phyloP scores from a whole-genome alignment of 2,888 invertebrate species.

The Caenorhabditis wallacei region DNA sequence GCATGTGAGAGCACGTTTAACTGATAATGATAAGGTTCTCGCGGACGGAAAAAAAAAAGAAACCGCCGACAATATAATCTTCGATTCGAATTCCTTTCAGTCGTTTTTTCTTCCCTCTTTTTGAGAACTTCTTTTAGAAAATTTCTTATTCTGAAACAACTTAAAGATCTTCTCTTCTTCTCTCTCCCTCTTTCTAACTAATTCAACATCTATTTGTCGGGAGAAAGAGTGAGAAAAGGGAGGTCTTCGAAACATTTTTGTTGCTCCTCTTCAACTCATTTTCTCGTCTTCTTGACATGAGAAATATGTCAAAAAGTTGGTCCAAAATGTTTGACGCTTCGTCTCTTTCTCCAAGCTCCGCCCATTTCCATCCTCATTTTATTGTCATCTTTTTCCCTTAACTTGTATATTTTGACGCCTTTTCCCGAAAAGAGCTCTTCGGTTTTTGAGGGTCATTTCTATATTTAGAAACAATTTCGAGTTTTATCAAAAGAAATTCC shows the following conservation, averaged over 20 bases:
- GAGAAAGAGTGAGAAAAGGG: not conserved
- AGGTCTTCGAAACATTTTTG: slow-evolving; percentile 44
- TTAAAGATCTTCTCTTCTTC: not conserved
- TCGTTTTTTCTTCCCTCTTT: slow-evolving; percentile 2
- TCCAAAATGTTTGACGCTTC: slow-evolving; percentile 45
- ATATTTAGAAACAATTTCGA: slow-evolving; percentile 10
- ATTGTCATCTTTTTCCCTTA: slow-evolving; percentile 22
- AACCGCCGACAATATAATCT: slow-evolving; percentile 14
- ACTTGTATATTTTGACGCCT: not conserved
- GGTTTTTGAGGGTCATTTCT: slow-evolving; percentile 23
- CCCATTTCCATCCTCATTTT: slow-evolving; percentile 22
- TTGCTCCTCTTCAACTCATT: slow-evolving; percentile 52
- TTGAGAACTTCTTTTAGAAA: not conserved
- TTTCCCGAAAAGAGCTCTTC: not conserved
- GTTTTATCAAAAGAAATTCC: slow-evolving; percentile 24
- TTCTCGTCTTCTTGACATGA: slow-evolving; percentile 51
- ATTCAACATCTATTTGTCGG: slow-evolving; percentile 54
- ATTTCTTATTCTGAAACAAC: not conserved
- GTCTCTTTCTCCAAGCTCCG: slow-evolving; percentile 17
- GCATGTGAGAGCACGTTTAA: slow-evolving; percentile 42
- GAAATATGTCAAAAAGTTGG: slow-evolving; percentile 53
- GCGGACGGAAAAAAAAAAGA: not conserved
- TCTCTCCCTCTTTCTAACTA: slow-evolving; percentile 29
- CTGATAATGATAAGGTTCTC: slow-evolving; percentile 38
- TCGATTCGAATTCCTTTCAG: slow-evolving; percentile 15